These are phyloP conservation scores for Varanus salvator DNA, from an alignment of 2,113 vertebrate species.

Conservation along the genomic window DNA sequence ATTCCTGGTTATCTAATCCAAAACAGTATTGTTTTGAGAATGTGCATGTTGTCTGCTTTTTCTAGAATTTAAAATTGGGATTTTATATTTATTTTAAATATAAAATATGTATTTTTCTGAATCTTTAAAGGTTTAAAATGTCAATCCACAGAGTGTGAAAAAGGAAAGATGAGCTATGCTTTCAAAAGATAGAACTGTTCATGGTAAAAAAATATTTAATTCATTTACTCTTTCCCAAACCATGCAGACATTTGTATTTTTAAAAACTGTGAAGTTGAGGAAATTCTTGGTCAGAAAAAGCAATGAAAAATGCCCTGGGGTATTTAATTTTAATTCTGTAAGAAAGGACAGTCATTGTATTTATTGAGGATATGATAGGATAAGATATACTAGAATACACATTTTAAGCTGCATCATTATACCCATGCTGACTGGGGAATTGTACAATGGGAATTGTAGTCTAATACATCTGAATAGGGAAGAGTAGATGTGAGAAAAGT, in stretches of 20 bases:
- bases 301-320: neutral
- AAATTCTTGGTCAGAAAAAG: neutral
- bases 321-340: neutral
- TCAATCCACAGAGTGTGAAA: neutral
- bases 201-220: neutral
- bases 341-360: neutral
- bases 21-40: neutral
- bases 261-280: neutral
- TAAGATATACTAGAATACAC: neutral
- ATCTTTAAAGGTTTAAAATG: neutral
- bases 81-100: too few relatives aligned
- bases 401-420: neutral
- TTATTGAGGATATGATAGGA: neutral
- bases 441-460: too few relatives aligned
- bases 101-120: neutral
- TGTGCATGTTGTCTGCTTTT: neutral
- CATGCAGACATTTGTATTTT: neutral
- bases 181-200: neutral
- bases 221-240: neutral
- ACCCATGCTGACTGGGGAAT: neutral
- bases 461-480: too few relatives aligned
- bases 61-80: neutral
- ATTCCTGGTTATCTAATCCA: neutral
- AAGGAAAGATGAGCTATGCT: neutral
- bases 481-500: neutral